Evolutionary conservation across 2,888 invertebrate genomes (phyloP).

Genomic region (Gordius sp.): DNA sequence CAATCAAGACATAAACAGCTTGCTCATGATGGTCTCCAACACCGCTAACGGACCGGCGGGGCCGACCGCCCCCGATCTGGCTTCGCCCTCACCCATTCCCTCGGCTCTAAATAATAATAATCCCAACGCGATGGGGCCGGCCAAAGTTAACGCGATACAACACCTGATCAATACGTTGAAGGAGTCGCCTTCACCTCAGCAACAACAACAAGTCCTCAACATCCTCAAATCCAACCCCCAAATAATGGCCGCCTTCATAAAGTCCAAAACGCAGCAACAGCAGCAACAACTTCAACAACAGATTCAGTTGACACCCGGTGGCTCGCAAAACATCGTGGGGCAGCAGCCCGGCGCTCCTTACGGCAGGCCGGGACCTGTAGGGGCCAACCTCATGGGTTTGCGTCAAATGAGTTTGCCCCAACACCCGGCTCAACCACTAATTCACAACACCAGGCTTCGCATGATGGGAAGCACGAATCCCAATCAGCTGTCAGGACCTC

Average conservation of each 20-base stretch:
- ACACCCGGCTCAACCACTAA: no score
- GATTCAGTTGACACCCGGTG: no score
- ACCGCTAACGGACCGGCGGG: slow-evolving; percentile 22
- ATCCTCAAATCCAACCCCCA: slow-evolving; percentile 76
- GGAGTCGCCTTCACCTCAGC: slow-evolving; percentile 63
- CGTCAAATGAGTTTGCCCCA: no score
- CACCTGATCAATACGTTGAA: slow-evolving; percentile 62
- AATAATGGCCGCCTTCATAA: slow-evolving; percentile 75
- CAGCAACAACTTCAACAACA: no score
- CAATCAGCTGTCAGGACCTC: no score
- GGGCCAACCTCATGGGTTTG: no score
- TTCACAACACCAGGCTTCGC: no score
- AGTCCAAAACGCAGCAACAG: slow-evolving; percentile 25
- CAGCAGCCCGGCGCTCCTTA: no score
- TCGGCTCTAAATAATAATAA: slow-evolving; percentile 30
- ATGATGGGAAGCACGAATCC: no score
- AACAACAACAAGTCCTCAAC: slow-evolving; percentile 57
- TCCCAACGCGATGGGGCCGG: slow-evolving; percentile 20
- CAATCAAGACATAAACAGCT: slow-evolving; percentile 22
- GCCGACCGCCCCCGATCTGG: slow-evolving; percentile 21
- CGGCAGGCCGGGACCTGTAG: no score
- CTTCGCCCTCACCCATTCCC: slow-evolving; percentile 28
- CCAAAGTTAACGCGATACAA: slow-evolving; percentile 24
- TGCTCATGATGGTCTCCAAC: slow-evolving; percentile 23
- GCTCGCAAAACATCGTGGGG: no score